Evolutionary conservation across 2,113 vertebrate genomes (phyloP).

Genomic region (Erinaceus europaeus): DNA sequence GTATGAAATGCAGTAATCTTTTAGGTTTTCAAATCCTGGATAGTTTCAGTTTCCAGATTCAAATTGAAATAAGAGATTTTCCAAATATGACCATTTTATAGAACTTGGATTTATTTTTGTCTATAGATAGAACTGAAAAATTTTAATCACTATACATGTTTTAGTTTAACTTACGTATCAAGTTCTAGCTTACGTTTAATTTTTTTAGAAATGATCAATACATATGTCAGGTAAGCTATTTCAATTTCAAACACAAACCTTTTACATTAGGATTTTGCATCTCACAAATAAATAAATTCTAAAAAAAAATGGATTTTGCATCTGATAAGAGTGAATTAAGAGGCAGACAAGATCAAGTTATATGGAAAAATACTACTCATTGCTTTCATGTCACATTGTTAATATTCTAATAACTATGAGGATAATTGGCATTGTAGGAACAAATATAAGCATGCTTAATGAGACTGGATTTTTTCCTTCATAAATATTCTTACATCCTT

Average conservation of each 20-base stretch:
- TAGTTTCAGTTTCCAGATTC: neutral
- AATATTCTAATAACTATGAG: slow-evolving; percentile 47
- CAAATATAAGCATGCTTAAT: slow-evolving; percentile 63
- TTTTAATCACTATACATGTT: neutral
- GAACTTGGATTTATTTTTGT: slow-evolving; percentile 8
- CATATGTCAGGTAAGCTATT: neutral
- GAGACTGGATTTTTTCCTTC: slow-evolving; percentile 62
- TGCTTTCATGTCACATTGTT: slow-evolving; percentile 25
- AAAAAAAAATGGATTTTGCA: neutral
- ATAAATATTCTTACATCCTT: slow-evolving; percentile 57
- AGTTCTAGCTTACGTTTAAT: slow-evolving; percentile 5
- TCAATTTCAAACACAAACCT: slow-evolving; percentile 6
- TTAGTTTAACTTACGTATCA: slow-evolving; percentile 18
- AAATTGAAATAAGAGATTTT: slow-evolving; percentile 24
- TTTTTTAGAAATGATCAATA: neutral
- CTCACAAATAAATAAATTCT: slow-evolving; percentile 27
- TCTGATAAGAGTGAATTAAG: slow-evolving; percentile 43
- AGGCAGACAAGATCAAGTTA: slow-evolving; percentile 33
- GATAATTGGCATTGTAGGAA: slow-evolving; percentile 56
- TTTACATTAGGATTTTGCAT: slow-evolving; percentile 18
- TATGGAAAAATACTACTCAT: neutral
- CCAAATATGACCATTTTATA: neutral
- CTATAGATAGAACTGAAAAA: slow-evolving; percentile 1
- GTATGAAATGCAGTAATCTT: neutral
- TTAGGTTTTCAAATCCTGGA: neutral